Evolutionary conservation across 2,888 invertebrate genomes (phyloP), one percentile per base, ranked within the genome.

Genomic region (Melanargia galathea): DNA sequence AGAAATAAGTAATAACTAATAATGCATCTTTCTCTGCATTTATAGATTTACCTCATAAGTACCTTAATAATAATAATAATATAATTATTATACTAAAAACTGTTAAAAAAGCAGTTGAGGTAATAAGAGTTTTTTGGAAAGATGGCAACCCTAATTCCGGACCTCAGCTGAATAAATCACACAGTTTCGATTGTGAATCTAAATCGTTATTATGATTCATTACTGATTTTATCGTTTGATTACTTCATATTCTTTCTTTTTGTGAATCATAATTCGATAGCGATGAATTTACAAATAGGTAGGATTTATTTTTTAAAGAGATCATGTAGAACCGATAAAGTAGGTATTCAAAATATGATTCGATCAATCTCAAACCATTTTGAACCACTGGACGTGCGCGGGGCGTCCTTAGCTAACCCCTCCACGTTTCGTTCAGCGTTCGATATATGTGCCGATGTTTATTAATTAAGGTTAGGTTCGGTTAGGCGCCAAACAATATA

Each of bases 101-200:
- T 6, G 8, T 30, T 5, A 30, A 30, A 7, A 7, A 30, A 30
- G 8, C 30, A 30, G 1, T 30, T 30, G 6, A 8, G 30, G 30
- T 30, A 30, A 8, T 30, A 30, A 30, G 18, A 16, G 16, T 2
- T 18, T 18, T 2, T 18, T 18, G 16, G 45, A 20, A 46, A 20
- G 13, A 3, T 6, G 43, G 26, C 55, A 55, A 48, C 58, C 58
- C 58, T 58, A 20, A 22, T 4, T 35, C 40, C 56, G 18, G 30
- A 30, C 70, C 75, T 75, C 74, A 70, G 73, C 74, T 76, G 79
- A 80, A 82, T 83, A 80, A 80, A 80, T 80, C 80, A 79, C 76
- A 76, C 62, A 67, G 75, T 72, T 75, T 71, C 73, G 74, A 77
- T 73, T 67, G 63, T 66, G 64, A 70, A 73, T 74, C 71, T 70